Evolutionary conservation across 2,113 vertebrate genomes (phyloP), one percentile per base, ranked within the genome.

Genomic region (Engraulis encrasicolus): DNA sequence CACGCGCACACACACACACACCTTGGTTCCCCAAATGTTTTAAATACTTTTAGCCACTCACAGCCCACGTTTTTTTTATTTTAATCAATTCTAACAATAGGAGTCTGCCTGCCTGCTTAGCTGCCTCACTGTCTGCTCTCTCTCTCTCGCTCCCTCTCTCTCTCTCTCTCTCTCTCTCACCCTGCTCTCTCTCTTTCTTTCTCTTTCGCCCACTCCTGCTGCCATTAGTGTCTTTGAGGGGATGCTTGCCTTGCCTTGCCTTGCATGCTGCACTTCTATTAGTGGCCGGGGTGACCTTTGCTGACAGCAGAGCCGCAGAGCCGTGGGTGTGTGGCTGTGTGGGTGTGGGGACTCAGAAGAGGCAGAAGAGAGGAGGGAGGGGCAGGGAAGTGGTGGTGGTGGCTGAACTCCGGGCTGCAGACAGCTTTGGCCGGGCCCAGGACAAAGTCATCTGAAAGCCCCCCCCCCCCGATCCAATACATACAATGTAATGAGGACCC

Each of bases 261-360:
- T n/a, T 74, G 66, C 17, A 6, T 85, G 34, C 79, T 83, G 88
- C 80, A 88, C 31, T 83, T 87, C 84, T 84, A 88, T 92, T 85
- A 91, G 90, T 87, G 89, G 87, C 87, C 84, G 79, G 81, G 85
- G 49, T 78, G 31, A 45, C 81, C 82, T 85, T 85, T 79, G 36
- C 66, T 31, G 66, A 74, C 66, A 74, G 66, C 66, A 74, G 66
- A 74, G 66, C 31, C 66, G 66, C 31, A 27, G 58, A 27, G 9
- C n/a, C 31, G 18, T 52, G 50, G 14, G 7, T 54, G 50, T 52
- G 50, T 52, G 27, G 81, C 84, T 50, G 82, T 86, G 92, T 92
- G 92, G 90, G 93, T 90, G 90, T 89, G 87, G 86, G 85, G 88
- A 89, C 92, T 93, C 90, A 89, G 81, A 84, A 87, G 37, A 92